These are phyloP conservation scores for Indicator maculatus DNA, from an alignment of 2,113 vertebrate genomes.

Conservation along the genomic window DNA sequence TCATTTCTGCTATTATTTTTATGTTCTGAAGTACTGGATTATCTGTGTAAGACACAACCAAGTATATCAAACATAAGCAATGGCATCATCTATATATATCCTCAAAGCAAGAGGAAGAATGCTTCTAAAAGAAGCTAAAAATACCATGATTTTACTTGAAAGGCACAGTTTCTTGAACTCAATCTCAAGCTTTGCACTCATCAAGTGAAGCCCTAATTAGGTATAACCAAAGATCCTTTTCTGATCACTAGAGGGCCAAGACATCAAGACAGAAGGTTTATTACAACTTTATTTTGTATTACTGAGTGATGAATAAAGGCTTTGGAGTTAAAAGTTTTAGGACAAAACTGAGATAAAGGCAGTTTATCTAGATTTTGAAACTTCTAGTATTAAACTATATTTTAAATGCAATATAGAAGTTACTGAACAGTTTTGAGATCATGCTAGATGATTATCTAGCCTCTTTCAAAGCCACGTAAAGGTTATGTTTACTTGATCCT, in stretches of 20 bases:
- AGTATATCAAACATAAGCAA: background rate
- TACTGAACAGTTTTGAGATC: background rate
- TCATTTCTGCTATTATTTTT: background rate
- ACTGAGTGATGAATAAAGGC: background rate
- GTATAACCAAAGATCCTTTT: background rate
- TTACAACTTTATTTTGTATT: background rate
- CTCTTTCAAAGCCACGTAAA: background rate
- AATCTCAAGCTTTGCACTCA: background rate
- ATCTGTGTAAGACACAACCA: background rate
- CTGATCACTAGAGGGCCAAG: background rate
- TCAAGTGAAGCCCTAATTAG: background rate
- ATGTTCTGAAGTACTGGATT: background rate
- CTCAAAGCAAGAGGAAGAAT: background rate
- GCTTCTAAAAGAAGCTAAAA: background rate
- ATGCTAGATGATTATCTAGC: background rate
- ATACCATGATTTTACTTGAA: background rate
- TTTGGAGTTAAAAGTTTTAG: rapidly evolving
- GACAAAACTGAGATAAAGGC: background rate
- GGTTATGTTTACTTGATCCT: background rate
- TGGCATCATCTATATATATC: too few relatives aligned
- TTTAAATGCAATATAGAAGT: background rate
- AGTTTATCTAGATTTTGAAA: background rate
- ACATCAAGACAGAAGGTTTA: background rate
- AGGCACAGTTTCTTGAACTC: rapidly evolving
- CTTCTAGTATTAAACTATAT: rapidly evolving